phyloP scores from a whole-genome alignment of 2,888 invertebrate genomes.

The Microctonus brassicae region DNA sequence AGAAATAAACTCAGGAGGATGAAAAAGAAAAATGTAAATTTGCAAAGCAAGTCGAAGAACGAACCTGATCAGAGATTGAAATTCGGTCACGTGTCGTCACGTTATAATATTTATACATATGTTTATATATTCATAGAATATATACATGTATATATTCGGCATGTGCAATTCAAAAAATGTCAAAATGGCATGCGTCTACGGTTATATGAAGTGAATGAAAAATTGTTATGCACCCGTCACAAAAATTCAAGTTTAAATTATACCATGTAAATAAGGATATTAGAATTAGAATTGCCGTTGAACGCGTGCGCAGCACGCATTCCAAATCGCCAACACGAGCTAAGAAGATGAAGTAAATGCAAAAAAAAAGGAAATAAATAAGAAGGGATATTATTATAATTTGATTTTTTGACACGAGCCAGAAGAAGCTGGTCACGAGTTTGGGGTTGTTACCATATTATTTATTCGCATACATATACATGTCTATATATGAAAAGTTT shows the following conservation, averaged over 20 bases:
- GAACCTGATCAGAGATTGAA: slow-evolving; percentile 29
- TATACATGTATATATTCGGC: not conserved
- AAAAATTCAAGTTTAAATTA: not conserved
- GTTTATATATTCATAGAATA: not conserved
- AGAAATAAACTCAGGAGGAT: not conserved
- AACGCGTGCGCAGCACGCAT: slow-evolving; percentile 58
- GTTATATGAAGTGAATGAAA: too few relatives aligned
- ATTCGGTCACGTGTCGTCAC: slow-evolving; percentile 51
- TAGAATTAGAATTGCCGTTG: slow-evolving; percentile 63
- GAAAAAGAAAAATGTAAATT: not conserved
- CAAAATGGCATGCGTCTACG: slow-evolving; percentile 40
- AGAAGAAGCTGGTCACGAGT: slow-evolving; percentile 35
- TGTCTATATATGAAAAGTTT: too few relatives aligned
- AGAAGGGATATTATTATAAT: slow-evolving; percentile 27
- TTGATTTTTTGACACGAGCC: slow-evolving; percentile 52
- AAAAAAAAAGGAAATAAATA: slow-evolving; percentile 1
- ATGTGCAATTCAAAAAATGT: slow-evolving; percentile 1
- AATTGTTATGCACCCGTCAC: too few relatives aligned
- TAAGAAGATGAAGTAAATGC: slow-evolving; percentile 24
- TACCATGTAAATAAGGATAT: slow-evolving; percentile 40
- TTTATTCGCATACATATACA: slow-evolving; percentile 52
- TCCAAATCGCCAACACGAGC: slow-evolving; percentile 38
- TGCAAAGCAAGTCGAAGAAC: not conserved
- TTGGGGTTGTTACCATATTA: slow-evolving; percentile 42
- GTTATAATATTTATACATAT: not conserved